These are phyloP conservation scores for Pluvianellus socialis DNA, from an alignment of 2,113 vertebrate species.

Conservation along the genomic window DNA sequence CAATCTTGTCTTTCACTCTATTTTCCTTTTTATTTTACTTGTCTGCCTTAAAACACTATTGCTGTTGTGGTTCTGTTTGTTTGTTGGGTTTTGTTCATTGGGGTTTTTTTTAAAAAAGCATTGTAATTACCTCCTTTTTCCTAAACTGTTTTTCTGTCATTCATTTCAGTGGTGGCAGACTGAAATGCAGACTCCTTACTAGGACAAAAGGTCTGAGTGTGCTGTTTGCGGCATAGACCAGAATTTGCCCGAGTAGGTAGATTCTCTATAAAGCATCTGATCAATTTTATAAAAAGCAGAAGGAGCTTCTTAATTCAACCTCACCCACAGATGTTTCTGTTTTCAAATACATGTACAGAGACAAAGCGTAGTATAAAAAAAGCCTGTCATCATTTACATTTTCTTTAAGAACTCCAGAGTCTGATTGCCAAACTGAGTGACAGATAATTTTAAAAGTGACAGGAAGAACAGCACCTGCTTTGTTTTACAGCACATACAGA, in stretches of 20 bases:
- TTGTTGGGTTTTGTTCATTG: no score
- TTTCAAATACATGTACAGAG: not conserved
- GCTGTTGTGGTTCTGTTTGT: not conserved
- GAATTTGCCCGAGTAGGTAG: not conserved
- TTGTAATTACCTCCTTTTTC: not conserved
- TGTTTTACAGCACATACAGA: not conserved
- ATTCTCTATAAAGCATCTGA: not conserved
- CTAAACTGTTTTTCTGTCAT: not conserved
- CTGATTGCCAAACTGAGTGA: not conserved
- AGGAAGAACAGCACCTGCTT: not conserved
- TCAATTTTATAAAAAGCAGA: not conserved
- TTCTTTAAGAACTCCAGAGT: not conserved
- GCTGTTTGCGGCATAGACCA: not conserved
- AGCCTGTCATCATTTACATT: not conserved
- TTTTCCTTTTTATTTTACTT: not conserved
- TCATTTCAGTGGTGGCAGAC: not conserved
- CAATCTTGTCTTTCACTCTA: not conserved
- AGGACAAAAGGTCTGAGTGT: not conserved
- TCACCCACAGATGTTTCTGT: not conserved
- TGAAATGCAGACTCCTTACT: not conserved
- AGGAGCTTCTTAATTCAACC: not conserved
- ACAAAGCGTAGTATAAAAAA: not conserved
- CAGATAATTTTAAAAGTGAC: not conserved
- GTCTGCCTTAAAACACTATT: not conserved
- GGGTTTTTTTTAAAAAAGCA: not conserved